These are phyloP conservation scores for Araneus ventricosus DNA, from an alignment of 1,140 invertebrate genomes.

Conservation along the genomic window DNA sequence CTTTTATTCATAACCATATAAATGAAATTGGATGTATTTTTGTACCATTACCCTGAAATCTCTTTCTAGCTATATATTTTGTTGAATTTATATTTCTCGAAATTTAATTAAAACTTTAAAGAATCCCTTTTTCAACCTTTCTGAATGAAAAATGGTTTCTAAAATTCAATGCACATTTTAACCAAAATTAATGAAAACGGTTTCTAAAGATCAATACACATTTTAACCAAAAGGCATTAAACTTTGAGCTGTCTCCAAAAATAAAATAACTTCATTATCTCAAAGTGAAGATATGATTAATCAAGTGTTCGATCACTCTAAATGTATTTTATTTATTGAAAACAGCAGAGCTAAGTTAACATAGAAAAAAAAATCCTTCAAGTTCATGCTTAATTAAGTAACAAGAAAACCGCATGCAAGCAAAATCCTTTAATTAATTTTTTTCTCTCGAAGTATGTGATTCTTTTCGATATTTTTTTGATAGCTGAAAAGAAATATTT, in stretches of 20 bases:
- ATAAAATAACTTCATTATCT: neutral
- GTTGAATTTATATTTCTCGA: no score
- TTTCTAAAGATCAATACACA: neutral
- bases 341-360: neutral
- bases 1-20: no score
- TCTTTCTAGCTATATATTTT: no score
- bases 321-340: neutral
- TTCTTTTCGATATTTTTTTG: conserved; percentile 33
- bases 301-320: neutral
- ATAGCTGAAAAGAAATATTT: conserved; percentile 5
- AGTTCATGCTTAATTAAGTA: conserved; percentile 35
- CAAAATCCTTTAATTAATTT: conserved; percentile 48
- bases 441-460: neutral
- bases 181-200: no score
- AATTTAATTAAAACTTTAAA: no score
- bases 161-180: no score
- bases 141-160: no score
- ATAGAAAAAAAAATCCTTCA: neutral
- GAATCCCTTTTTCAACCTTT: no score
- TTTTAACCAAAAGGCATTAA: no score
- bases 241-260: neutral
- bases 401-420: conserved; percentile 31
- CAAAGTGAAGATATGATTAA: neutral
- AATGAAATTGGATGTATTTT: no score
- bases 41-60: no score